Evolutionary conservation across 2,797 vertebrate species (phyloP), one percentile per base, ranked within the genome.

Genomic region (Anableps anableps): DNA sequence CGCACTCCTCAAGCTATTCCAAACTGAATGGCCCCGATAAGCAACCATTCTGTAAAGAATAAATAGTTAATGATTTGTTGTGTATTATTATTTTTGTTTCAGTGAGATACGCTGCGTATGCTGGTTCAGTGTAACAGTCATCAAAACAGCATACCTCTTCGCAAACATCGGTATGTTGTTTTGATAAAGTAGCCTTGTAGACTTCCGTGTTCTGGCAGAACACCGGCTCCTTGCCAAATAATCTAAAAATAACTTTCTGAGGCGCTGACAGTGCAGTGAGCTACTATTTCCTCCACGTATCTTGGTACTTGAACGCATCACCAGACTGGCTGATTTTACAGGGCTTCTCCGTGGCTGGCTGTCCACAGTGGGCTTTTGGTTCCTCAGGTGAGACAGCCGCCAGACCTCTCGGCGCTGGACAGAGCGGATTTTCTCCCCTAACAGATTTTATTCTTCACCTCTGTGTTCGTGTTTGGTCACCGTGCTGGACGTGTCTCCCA

Each of bases 401-500:
- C 64, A 66, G 64, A 66, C 64, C 21, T 66, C 23, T 16, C 13
- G 21, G 66, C 23, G 66, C 64, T 26, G 64, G 36, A 26, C 64
- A 38, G 36, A 68, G 60, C 36, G 60, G 60, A 64, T 29, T 64
- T 64, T 34, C 60, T 21, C 60, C 60, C 60, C 17, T 17, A 36
- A 34, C 31, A 36, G 31, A 21, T 19, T 64, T 19, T 21, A 13
- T 36, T 64, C 29, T 21, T n/a, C 60, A 19, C 60, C 31, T 64
- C 31, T 36, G 31, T 36, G 60, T 34, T 68, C 36, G 36, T 36
- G 21, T 21, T 68, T 21, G 64, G 21, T 68, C 64, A 68, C 36
- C 34, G 64, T 68, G 64, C 64, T 68, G 64, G 64, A 68, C 36
- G 64, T 68, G 64, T 41, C 64, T 68, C 66, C 38, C 38, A 43